Evolutionary conservation across 2,888 invertebrate species (phyloP).

Genomic region (Heteropelma amictum): DNA sequence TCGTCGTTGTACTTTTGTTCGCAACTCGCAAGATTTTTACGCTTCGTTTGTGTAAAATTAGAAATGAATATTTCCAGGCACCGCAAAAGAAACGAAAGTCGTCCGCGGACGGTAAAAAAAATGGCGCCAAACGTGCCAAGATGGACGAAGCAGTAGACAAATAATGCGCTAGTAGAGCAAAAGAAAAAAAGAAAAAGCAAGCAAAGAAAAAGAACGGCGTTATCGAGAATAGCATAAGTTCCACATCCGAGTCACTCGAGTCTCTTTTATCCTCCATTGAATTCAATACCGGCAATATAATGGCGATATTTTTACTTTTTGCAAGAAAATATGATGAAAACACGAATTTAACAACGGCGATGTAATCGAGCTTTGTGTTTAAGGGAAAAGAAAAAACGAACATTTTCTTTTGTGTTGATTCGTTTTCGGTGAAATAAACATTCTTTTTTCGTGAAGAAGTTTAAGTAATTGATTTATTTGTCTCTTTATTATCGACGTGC

Average conservation of each 20-base stretch:
- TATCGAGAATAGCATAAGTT: constrained; percentile 59
- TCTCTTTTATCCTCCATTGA: constrained; percentile 28
- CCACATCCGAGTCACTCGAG: constrained; percentile 47
- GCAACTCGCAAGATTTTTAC: neutral
- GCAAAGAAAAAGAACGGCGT: constrained; percentile 40
- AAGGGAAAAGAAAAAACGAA: too few relatives aligned
- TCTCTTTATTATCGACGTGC: constrained; percentile 68
- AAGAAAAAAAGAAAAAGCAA: constrained; percentile 6
- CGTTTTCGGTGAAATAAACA: constrained; percentile 54
- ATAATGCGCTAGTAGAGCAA: constrained; percentile 67
- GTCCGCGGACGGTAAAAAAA: constrained; percentile 76
- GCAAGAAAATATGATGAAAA: neutral
- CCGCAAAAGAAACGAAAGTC: constrained; percentile 77
- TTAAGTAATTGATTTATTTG: constrained; percentile 62
- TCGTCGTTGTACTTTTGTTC: neutral
- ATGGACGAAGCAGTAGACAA: constrained; percentile 76
- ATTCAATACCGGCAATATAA: constrained; percentile 30
- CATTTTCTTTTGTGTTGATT: constrained; percentile 55
- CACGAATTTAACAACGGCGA: constrained; percentile 16
- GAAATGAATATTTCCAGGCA: constrained; percentile 76
- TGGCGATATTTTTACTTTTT: constrained; percentile 34
- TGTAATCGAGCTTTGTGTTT: constrained; percentile 53
- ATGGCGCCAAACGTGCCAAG: constrained; percentile 77
- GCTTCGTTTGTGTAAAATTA: constrained; percentile 62
- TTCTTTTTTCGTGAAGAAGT: constrained; percentile 52